Conservation (phyloP, 2,797 vertebrate genomes). For the Oceanodroma leucorhoa region DNA sequence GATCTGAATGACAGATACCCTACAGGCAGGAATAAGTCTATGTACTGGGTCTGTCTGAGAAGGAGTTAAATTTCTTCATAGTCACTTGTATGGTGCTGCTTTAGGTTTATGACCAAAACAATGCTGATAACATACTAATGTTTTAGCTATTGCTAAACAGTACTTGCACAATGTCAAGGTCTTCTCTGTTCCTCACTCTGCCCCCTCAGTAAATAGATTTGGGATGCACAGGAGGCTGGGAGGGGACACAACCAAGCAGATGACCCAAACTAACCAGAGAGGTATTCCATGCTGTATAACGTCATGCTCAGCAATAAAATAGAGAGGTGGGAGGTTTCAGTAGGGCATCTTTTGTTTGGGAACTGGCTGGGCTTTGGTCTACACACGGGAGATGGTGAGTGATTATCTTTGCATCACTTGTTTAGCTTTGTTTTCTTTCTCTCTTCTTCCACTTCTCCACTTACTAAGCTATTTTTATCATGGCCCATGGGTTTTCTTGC, state of each 20-base stretch:
- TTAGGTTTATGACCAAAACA: not conserved
- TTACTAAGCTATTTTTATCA: not conserved
- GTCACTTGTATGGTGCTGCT: not conserved
- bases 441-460: not conserved
- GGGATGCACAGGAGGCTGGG: accelerated
- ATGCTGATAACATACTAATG: not conserved
- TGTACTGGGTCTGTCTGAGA: not conserved
- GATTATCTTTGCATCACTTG: not conserved
- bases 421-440: not conserved
- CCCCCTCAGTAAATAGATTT: accelerated
- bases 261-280: accelerated
- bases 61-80: not conserved
- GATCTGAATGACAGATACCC: not conserved
- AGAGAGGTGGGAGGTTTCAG: not conserved
- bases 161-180: not conserved
- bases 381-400: not conserved
- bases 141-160: not conserved
- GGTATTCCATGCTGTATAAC: not conserved
- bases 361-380: not conserved
- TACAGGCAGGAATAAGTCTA: not conserved
- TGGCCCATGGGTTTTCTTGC: not conserved
- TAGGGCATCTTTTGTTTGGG: not conserved
- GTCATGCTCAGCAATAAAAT: not conserved
- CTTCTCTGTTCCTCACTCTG: not conserved
- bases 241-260: not conserved